Evolutionary conservation across 2,888 invertebrate species (phyloP).

Genomic region (Nemoura dubitans): DNA sequence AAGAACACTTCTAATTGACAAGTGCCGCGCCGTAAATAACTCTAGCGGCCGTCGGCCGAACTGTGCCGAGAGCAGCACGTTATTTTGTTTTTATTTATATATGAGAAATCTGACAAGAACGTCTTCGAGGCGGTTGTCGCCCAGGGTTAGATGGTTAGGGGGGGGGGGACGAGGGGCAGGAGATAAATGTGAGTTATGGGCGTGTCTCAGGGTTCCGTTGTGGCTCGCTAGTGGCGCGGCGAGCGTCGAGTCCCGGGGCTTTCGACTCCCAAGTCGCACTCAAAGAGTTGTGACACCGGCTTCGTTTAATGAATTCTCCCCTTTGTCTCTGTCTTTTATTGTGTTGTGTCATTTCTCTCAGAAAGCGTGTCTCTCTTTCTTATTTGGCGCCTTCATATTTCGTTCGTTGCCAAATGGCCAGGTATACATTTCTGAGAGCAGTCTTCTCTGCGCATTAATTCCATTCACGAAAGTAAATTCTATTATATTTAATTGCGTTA

Average conservation of each 20-base stretch:
- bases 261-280: neutral
- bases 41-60: neutral
- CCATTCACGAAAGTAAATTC: no score
- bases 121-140: conserved; percentile 2
- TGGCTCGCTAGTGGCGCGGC: neutral
- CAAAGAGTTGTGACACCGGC: neutral
- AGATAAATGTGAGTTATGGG: neutral
- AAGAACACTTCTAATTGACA: conserved; percentile 29
- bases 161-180: neutral
- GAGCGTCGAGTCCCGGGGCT: neutral
- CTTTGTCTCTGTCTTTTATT: neutral
- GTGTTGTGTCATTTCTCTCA: neutral
- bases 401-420: no score
- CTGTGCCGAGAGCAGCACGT: no score
- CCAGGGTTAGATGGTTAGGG: neutral
- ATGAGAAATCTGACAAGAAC: neutral
- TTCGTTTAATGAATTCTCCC: neutral
- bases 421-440: no score
- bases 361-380: no score
- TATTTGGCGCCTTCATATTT: no score
- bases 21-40: conserved; percentile 8
- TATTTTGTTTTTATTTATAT: no score
- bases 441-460: no score
- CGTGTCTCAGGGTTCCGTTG: neutral
- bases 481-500: no score